phyloP scores from a whole-genome alignment of 2,888 invertebrate genomes.

The Ophioninae sp. region DNA sequence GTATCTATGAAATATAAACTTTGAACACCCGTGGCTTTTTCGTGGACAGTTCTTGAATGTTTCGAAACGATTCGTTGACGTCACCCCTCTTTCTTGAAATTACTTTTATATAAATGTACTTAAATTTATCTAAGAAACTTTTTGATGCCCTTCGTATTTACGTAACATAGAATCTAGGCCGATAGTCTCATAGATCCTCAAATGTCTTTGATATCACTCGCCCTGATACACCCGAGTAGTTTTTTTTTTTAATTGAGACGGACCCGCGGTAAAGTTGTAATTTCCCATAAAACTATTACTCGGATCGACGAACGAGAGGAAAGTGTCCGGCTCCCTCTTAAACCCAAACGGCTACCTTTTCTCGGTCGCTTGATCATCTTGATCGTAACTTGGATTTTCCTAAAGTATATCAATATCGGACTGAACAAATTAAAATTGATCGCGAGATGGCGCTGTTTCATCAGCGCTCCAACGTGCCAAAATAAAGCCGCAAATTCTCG shows the following conservation, averaged over 20 bases:
- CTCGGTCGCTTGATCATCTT: background rate
- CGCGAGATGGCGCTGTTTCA: background rate
- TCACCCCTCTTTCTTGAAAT: background rate
- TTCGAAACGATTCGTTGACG: background rate
- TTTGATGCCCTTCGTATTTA: background rate
- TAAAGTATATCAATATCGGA: background rate
- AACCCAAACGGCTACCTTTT: conserved; percentile 13
- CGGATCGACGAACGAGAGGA: too few relatives aligned
- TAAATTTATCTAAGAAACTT: background rate
- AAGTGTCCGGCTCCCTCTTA: too few relatives aligned
- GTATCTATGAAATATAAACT: background rate
- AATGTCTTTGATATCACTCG: background rate
- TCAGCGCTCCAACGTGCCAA: background rate
- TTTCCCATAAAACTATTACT: too few relatives aligned
- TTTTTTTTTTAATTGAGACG: too few relatives aligned
- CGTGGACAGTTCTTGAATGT: background rate
- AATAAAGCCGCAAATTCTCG: conserved; percentile 25
- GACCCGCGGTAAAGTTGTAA: too few relatives aligned
- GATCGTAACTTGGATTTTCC: background rate
- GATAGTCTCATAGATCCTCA: background rate
- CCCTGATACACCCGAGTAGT: too few relatives aligned
- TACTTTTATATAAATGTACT: background rate
- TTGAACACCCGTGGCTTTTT: background rate
- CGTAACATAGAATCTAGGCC: background rate
- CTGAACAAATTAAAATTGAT: background rate